A percentile compares a stretch with the other conserved stretches of the same genome.
phyloP scores from a whole-genome alignment of 2,113 vertebrate species.

The Pycnonotus jocosus region DNA sequence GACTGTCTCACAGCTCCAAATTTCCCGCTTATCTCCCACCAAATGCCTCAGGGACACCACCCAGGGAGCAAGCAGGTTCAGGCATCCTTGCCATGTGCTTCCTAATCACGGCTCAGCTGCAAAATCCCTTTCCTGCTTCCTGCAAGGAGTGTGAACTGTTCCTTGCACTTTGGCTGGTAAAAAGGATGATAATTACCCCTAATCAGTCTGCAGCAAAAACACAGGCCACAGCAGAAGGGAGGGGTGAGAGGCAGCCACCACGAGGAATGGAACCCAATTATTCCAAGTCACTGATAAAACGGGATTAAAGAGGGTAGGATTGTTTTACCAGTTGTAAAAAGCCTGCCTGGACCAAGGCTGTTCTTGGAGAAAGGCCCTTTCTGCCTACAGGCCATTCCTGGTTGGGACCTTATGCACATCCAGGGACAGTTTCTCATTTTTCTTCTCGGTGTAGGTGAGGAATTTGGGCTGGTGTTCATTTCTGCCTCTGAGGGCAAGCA shows the following conservation, averaged over 20 bases:
- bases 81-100: background rate
- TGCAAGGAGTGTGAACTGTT: conserved; percentile 18
- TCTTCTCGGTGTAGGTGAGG: background rate
- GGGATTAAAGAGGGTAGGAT: background rate
- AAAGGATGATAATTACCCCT: conserved; percentile 42
- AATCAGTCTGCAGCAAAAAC: conserved; percentile 25
- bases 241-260: background rate
- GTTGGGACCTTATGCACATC: background rate
- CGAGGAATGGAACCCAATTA: conserved; percentile 3
- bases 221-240: background rate
- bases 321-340: background rate
- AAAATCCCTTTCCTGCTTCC: conserved; percentile 6
- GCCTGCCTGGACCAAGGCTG: background rate
- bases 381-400: background rate
- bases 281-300: conserved; percentile 19
- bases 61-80: background rate
- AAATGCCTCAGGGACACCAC: background rate
- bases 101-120: conserved; percentile 2
- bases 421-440: background rate
- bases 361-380: background rate
- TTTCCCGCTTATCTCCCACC: background rate
- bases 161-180: conserved; percentile 10
- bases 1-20: background rate
- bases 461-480: background rate
- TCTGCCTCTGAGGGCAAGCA: background rate